Base-by-base conservation (phyloP, 2,888 invertebrate genomes). In the Ectropis crepuscularia region DNA sequence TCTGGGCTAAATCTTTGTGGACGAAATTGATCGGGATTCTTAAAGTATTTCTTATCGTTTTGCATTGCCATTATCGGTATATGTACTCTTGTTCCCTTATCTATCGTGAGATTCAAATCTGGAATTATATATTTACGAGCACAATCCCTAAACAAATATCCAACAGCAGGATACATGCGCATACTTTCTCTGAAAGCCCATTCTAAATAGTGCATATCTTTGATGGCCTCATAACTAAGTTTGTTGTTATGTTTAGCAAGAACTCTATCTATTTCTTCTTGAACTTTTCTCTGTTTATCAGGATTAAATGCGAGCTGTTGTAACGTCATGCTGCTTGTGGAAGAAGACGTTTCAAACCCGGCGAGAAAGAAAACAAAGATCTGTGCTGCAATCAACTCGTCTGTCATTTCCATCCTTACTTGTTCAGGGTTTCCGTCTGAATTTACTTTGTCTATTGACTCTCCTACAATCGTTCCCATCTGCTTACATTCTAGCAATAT, bases 331-430 rank as follows among this genome's bases (percentile, higher is more conserved):
- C 87, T 87, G 2, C 88, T 83, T 6, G 87, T 80, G 0, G 86
- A 86, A 0, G 91, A 88, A 0, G 89, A 88, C 0, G 92, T 90
- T 69, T 91, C 90, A 43, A 88, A 90, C 7, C 92, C 91, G 12
- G 90, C 92, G 6, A 76, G 79, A 43, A 88, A 88, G 16, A 28
- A 28, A 28, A 28, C 16, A 28, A 28, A 28, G 4, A 28, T 28
- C 16, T 28, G 16, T 28, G 16, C 16, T 28, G 16, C 16, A 4
- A 28, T 28, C 16, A 28, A 28, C 4, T 28, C 16, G 16, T 28
- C 16, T 4, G 16, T 28, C 16, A 28, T 28, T 28, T 28, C 16
- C 16, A 28, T 28, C 16, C 16, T 28, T 28, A 28, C 16, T 28
- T 28, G 16, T 28, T 28, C 16, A 28, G 16, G 16, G 4, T 4